phyloP scores from a whole-genome alignment of 2,888 invertebrate species.

The Cerceris ruficornis region DNA sequence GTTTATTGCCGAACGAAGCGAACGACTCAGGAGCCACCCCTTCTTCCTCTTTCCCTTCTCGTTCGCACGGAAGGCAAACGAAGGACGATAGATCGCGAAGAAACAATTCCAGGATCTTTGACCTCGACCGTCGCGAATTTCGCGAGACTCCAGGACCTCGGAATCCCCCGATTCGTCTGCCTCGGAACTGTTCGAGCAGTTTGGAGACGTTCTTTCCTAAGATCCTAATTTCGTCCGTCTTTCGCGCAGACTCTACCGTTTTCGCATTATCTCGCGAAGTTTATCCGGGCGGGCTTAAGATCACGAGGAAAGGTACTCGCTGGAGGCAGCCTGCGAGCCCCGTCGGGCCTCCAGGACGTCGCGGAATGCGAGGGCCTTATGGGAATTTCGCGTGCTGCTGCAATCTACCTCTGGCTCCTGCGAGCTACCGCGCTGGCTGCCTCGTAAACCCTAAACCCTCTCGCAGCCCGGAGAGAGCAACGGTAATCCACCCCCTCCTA shows the following conservation, averaged over 20 bases:
- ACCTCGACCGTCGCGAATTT: not conserved
- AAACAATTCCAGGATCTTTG: no score
- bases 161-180: not conserved
- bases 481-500: slow-evolving; percentile 32
- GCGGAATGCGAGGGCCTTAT: not conserved
- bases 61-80: not conserved
- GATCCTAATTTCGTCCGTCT: not conserved
- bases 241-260: not conserved
- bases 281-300: not conserved
- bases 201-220: not conserved
- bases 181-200: not conserved
- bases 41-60: not conserved
- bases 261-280: not conserved
- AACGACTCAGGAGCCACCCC: not conserved
- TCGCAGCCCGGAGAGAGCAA: slow-evolving; percentile 6
- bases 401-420: no score
- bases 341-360: not conserved
- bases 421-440: no score
- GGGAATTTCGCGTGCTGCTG: not conserved
- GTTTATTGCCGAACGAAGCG: not conserved
- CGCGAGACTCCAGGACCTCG: not conserved
- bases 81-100: not conserved
- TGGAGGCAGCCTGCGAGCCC: not conserved
- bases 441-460: not conserved
- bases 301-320: not conserved